Evolutionary conservation across 2,888 invertebrate genomes (phyloP).

Genomic region (Drosophila kambysellisi): DNA sequence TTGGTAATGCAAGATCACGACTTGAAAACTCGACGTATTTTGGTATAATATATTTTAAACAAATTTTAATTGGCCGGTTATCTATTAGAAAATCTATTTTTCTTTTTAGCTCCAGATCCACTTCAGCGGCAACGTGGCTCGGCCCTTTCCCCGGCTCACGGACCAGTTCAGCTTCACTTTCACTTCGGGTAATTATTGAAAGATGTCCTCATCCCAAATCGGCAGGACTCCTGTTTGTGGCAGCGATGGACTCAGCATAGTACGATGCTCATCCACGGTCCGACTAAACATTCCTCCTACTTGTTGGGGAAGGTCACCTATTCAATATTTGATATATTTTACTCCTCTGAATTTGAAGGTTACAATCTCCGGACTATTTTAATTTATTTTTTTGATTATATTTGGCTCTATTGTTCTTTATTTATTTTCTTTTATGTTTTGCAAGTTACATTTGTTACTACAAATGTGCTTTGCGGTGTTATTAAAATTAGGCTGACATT

Average conservation of each 20-base stretch:
- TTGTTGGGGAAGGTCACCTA: background rate
- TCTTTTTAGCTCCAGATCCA: too few species aligned
- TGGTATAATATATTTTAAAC: too few species aligned
- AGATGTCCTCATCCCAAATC: background rate
- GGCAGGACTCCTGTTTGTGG: background rate
- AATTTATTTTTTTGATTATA: background rate
- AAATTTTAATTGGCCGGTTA: too few species aligned
- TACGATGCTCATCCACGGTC: background rate
- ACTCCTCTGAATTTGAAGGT: background rate
- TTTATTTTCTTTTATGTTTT: background rate
- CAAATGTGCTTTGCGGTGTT: too few species aligned
- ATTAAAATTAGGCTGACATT: background rate
- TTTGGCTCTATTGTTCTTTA: background rate
- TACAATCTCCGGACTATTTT: background rate
- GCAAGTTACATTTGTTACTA: background rate
- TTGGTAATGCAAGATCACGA: too few species aligned
- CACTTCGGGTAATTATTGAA: background rate
- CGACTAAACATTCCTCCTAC: background rate
- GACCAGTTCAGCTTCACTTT: background rate
- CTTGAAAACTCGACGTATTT: too few species aligned
- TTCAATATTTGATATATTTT: background rate
- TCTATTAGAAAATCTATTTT: too few species aligned
- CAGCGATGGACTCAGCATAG: background rate
- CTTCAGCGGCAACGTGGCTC: too few species aligned
- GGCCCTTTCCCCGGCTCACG: too few species aligned